Conservation (phyloP, 2,113 vertebrate genomes). For the Micronisus gabar region DNA sequence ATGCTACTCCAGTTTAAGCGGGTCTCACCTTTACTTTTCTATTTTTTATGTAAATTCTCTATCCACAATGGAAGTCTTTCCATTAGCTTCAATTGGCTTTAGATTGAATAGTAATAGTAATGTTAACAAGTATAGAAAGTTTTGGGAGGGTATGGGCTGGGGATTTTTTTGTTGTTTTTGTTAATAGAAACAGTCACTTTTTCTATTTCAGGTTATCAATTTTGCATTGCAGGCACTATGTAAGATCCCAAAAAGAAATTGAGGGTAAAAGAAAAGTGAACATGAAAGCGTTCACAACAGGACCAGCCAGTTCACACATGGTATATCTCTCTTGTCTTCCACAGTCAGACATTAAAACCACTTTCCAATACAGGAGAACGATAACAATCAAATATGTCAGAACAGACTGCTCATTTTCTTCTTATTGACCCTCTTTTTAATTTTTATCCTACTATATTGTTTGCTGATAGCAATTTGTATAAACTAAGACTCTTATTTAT, state of each 20-base stretch:
- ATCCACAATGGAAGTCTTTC: background rate
- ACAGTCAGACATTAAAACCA: background rate
- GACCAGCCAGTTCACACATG: background rate
- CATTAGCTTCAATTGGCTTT: background rate
- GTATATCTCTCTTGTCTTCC: background rate
- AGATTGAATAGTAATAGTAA: background rate
- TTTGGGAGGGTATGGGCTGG: background rate
- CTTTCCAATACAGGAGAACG: background rate
- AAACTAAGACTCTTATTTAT: background rate
- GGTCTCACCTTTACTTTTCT: background rate
- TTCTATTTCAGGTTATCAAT: background rate
- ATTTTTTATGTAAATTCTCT: background rate
- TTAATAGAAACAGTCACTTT: background rate
- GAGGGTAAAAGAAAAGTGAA: background rate
- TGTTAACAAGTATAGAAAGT: background rate
- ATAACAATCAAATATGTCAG: background rate
- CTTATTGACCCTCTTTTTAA: background rate
- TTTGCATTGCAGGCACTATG: background rate
- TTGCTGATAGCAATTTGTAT: background rate
- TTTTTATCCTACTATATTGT: background rate
- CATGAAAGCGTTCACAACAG: fast-evolving
- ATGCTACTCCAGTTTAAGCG: background rate
- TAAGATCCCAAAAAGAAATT: background rate
- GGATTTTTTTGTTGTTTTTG: fast-evolving
- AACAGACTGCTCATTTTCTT: background rate